Base-by-base conservation (phyloP, 2,888 invertebrate species). In the Pyrgus malvae region DNA sequence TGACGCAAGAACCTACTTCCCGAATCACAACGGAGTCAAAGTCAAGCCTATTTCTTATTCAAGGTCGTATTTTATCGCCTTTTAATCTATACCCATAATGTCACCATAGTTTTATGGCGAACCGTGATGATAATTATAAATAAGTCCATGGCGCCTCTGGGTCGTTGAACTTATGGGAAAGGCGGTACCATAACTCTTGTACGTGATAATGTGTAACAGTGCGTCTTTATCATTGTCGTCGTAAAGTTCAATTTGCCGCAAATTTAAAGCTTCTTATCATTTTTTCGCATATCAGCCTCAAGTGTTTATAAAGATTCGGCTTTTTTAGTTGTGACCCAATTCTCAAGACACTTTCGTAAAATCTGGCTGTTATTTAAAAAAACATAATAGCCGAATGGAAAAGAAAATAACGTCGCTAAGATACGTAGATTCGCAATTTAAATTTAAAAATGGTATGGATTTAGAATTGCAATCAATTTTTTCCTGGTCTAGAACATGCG, bases 21-120 rank as follows among this genome's bases (percentile, higher is more conserved):
- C 33, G 50, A 46, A 35, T 25, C 25, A 40, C 44, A 51, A 23
- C 16, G 25, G 17, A 40, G 35, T 55, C 45, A 40, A 46, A 33
- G 31, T 49, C 25, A 17, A 19, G 7, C 38, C 25, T 2, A 29
- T 42, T 42, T 3, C 29, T 31, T 45, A 62, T 58, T 65, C 78
- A 83, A 80, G 80, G 83, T 68, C 77, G 64, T 51, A 56, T 70
- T 80, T 82, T 77, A 83, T 73, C 67, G 70, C 57, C 64, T 71
- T 74, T 72, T 78, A 82, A 79, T 77, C 74, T 73, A 75, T 73
- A 71, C 72, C 59, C 61, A 67, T 68, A 63, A 67, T 72, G 75
- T 70, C 71, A 64, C 62, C 62, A 62, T 60, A 54, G 60, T 67
- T 72, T 68, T 68, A 68, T 69, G 64, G 64, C 58, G 48, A 46